A percentile compares a stretch with the other conserved stretches of the same genome.
phyloP scores from a whole-genome alignment of 2,113 vertebrate genomes.

The Festucalex cinctus region DNA sequence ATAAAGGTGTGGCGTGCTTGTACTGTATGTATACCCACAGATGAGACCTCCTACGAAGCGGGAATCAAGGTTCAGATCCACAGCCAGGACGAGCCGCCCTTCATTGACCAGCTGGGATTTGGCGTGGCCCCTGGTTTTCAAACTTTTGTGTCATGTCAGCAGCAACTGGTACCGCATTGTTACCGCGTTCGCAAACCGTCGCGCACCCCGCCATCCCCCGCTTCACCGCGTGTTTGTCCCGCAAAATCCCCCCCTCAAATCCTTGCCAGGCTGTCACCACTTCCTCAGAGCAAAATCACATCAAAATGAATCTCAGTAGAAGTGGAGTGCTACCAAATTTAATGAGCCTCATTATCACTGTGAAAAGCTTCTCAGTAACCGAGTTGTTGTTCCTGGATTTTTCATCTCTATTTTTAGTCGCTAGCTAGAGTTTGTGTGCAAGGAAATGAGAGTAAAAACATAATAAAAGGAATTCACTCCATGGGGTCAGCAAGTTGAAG shows the following conservation, averaged over 20 bases:
- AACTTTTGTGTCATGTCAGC: conserved; percentile 88
- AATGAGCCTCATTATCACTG: not conserved
- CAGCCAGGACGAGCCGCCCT: conserved; percentile 79
- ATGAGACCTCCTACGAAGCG: conserved; percentile 85
- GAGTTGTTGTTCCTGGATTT: conserved; percentile 16
- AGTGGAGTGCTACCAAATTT: not conserved
- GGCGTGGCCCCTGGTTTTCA: conserved; percentile 83
- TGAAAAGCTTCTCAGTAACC: not conserved
- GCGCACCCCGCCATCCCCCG: conserved; percentile 36
- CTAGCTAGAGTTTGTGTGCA: conserved; percentile 18
- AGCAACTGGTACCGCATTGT: conserved; percentile 76
- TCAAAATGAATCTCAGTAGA: not conserved
- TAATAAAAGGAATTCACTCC: conserved; percentile 3
- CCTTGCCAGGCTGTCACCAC: conserved; percentile 26
- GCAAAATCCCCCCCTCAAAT: conserved; percentile 37
- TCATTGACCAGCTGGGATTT: conserved; percentile 82
- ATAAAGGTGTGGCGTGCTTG: conserved; percentile 47
- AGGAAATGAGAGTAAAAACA: conserved; percentile 2
- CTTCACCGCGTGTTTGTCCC: conserved; percentile 18
- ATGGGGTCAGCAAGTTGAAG: conserved; percentile 8
- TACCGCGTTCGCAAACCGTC: conserved; percentile 10
- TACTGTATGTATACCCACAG: conserved; percentile 73
- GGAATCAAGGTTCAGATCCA: conserved; percentile 84
- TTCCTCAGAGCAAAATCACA: conserved; percentile 3
- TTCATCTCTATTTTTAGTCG: conserved; percentile 26